Percentiles rank a stretch among this genome's conserved stretches.
Evolutionary conservation across 2,113 vertebrate species (phyloP).

Genomic region (Capreolus pygargus): DNA sequence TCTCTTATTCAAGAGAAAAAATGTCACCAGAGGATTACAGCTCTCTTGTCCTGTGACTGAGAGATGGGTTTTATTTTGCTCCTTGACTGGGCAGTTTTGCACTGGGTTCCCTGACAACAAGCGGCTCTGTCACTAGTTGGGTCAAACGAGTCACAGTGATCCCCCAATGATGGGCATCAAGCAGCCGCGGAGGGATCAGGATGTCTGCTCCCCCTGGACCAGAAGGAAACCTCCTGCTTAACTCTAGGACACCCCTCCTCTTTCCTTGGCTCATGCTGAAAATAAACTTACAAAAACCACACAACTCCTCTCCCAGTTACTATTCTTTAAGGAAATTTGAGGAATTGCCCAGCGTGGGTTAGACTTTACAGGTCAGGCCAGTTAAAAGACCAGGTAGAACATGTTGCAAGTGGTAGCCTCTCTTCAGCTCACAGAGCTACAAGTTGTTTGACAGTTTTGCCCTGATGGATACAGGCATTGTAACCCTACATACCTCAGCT

Average conservation of each 20-base stretch:
- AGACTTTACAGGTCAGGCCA: background rate
- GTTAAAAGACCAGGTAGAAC: background rate
- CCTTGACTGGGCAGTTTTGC: background rate
- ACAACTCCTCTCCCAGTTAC: background rate
- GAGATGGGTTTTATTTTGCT: background rate
- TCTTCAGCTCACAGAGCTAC: background rate
- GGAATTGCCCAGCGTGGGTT: background rate
- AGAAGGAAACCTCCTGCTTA: background rate
- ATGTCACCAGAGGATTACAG: background rate
- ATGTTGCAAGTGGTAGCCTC: background rate
- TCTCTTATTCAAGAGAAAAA: conserved; percentile 48
- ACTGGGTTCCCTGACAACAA: background rate
- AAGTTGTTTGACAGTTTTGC: background rate
- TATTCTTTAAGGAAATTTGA: background rate
- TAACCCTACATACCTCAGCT: background rate
- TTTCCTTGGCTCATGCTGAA: background rate
- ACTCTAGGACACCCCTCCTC: background rate
- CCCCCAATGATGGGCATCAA: background rate
- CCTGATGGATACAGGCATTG: background rate
- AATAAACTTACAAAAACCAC: background rate
- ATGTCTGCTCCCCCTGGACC: background rate
- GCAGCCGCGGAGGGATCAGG: background rate
- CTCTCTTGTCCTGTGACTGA: conserved; percentile 6
- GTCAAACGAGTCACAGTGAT: conserved; percentile 29
- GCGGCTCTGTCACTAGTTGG: background rate